Conservation (phyloP, 2,888 invertebrate species). For the Mactromeris polynyma region DNA sequence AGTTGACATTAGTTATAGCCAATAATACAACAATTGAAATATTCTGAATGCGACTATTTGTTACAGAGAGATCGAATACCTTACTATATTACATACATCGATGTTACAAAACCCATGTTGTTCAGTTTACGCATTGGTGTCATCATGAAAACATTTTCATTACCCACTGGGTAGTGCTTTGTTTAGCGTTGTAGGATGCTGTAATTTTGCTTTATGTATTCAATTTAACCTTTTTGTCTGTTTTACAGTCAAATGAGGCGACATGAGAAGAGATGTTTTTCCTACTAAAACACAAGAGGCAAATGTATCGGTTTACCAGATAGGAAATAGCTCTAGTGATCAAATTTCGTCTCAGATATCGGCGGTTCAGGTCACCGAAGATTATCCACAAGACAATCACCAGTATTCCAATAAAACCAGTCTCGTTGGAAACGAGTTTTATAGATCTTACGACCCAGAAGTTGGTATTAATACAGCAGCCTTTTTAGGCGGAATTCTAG, state of each 20-base stretch:
- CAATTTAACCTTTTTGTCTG: not conserved
- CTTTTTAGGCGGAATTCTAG: slow-evolving; percentile 77
- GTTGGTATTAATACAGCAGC: slow-evolving; percentile 79
- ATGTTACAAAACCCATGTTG: too few relatives aligned
- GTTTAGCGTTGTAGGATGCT: too few relatives aligned
- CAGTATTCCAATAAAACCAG: slow-evolving; percentile 34
- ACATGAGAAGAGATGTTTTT: slow-evolving; percentile 75
- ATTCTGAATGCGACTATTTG: too few relatives aligned
- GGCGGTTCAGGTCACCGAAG: not conserved
- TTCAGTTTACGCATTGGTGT: too few relatives aligned
- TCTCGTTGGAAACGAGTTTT: slow-evolving; percentile 60
- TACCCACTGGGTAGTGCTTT: too few relatives aligned
- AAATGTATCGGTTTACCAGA: slow-evolving; percentile 54
- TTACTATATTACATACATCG: too few relatives aligned
- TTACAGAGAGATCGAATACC: too few relatives aligned
- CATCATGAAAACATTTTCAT: too few relatives aligned
- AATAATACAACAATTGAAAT: too few relatives aligned
- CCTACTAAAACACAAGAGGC: slow-evolving; percentile 58
- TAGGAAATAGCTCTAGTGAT: slow-evolving; percentile 14
- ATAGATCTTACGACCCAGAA: slow-evolving; percentile 77
- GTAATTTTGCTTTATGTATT: not conserved
- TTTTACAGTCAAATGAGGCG: slow-evolving; percentile 78
- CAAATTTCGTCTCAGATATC: not conserved
- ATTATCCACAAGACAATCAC: not conserved
- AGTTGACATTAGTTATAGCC: too few relatives aligned